Base-by-base conservation (phyloP, 2,888 invertebrate species). In the Chymomyza procnemis region DNA sequence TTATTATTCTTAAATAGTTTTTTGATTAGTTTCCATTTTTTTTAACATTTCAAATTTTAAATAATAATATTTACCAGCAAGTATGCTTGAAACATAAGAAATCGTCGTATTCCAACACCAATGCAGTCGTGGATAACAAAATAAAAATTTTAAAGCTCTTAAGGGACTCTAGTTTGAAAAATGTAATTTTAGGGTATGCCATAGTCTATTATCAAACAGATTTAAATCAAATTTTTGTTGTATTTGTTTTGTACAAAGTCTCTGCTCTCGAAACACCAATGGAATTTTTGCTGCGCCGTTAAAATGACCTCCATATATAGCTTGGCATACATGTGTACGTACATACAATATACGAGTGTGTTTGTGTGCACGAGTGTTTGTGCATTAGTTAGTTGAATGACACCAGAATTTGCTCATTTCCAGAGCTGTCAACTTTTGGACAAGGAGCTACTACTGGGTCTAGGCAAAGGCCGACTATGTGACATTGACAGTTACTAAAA, bases 321-420 rank as follows among this genome's bases (percentile, higher is more conserved):
- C n/a, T n/a, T n/a, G n/a, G n/a, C n/a, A n/a, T n/a, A 41, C 12
- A 41, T 12, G 12, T 14, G 21, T 52, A 26, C 26, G 8, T 26
- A 26, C 8, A 26, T 26, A 26, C 26, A 6, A 26, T 8, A 22
- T 56, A 57, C 64, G 65, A 55, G 60, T 59, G 50, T 48, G 70
- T 58, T 65, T 69, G 73, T 75, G 75, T 26, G 57, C 9, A 21
- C 46, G 60, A 55, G 41, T 48, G 74, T 58, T 65, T 69, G 73
- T 75, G 75, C 75, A 75, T 79, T 80, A 79, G 85, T 75, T 79
- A 79, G 75, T 77, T 63, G 69, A 74, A 71, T 73, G 72, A 80
- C 19, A 80, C 80, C 74, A 76, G 71, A 67, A 64, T 73, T 74
- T 81, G 76, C 64, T 76, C 74, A 82, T 85, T 72, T 71, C 63